phyloP scores from a whole-genome alignment of 35 echinoderm and acorn worm genomes.

The Lytechinus pictus region DNA sequence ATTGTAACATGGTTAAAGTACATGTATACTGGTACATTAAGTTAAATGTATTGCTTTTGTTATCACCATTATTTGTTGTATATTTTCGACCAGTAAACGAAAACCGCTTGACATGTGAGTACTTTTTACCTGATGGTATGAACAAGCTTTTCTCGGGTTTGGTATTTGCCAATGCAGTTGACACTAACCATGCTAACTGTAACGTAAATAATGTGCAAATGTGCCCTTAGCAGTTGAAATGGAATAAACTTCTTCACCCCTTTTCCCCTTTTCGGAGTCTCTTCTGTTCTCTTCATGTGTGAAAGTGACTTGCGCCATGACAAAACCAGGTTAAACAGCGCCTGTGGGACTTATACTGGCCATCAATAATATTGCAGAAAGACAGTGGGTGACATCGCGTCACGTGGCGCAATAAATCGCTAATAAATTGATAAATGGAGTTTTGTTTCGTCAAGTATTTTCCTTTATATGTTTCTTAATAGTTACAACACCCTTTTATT shows the following conservation, averaged over 20 bases:
- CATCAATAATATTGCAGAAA: constrained; percentile 15
- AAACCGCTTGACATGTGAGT: neutral
- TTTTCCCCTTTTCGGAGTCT: neutral
- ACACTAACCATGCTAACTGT: constrained; percentile 1
- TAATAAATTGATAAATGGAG: constrained; percentile 36
- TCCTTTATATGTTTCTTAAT: neutral
- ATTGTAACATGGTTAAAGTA: no score
- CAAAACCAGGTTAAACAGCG: constrained; percentile 43
- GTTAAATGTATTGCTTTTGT: no score
- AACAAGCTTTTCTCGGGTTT: neutral
- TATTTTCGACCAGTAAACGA: no score
- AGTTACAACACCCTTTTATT: neutral
- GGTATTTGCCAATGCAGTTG: neutral
- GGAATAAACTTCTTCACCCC: neutral
- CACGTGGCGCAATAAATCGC: constrained; percentile 35
- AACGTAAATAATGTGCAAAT: neutral
- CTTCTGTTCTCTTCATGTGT: neutral
- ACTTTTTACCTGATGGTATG: neutral
- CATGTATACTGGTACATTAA: no score
- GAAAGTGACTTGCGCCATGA: neutral
- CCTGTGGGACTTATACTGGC: constrained; percentile 33
- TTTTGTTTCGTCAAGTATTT: neutral
- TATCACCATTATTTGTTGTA: no score
- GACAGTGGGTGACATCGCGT: constrained; percentile 42
- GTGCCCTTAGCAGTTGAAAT: neutral